These are phyloP conservation scores for Mormyrus iriodes DNA, from an alignment of 2,113 vertebrate genomes.

Conservation along the genomic window DNA sequence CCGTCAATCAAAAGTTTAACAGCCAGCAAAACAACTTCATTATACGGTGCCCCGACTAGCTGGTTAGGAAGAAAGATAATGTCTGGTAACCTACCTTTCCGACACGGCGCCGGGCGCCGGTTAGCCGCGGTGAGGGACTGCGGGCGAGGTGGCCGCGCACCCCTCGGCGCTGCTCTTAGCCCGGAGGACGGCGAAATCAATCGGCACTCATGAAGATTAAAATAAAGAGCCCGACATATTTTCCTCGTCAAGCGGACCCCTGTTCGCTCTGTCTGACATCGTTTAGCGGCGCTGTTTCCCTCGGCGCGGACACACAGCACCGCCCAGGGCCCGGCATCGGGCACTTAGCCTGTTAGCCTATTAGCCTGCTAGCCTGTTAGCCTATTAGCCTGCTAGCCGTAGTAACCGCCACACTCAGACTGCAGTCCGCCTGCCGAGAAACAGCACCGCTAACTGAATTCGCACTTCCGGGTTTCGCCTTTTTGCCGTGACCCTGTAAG, in stretches of 20 bases:
- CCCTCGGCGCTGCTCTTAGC: background rate
- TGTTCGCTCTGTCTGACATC: background rate
- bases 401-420: background rate
- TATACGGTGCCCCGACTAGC: background rate
- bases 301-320: background rate
- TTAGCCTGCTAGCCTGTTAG: too few species aligned
- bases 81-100: background rate
- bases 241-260: background rate
- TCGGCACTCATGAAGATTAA: background rate
- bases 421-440: background rate
- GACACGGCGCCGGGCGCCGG: background rate
- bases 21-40: background rate
- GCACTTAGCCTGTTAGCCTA: background rate
- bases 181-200: background rate
- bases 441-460: background rate
- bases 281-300: background rate
- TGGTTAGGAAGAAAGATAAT: background rate
- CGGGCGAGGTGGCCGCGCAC: background rate
- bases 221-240: background rate
- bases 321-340: background rate
- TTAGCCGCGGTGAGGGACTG: background rate
- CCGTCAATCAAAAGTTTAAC: conserved; percentile 1
- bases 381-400: background rate
- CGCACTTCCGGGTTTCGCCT: background rate
- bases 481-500: background rate